phyloP scores from a whole-genome alignment of 2,797 vertebrate genomes.

The Rhabdomys pumilio region DNA sequence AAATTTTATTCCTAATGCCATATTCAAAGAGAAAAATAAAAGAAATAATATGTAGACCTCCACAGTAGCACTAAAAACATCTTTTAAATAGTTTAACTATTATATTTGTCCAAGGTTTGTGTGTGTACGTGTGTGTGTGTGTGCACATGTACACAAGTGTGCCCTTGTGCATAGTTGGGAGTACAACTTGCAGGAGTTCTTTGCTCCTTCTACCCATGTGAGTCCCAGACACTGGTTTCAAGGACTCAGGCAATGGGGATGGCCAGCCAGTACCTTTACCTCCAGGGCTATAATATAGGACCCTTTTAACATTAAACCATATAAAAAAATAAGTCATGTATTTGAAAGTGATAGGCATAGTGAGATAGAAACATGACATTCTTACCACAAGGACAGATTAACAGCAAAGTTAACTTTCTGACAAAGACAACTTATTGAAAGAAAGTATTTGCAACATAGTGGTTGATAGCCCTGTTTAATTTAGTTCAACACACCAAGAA shows the following conservation, averaged over 20 bases:
- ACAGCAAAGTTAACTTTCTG: not conserved
- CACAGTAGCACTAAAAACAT: not conserved
- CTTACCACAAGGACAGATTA: not conserved
- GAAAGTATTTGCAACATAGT: not conserved
- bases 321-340: conserved; percentile 2
- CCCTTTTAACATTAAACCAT: not conserved
- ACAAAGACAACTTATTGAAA: not conserved
- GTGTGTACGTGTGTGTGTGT: not conserved
- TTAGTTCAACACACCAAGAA: not conserved
- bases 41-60: not conserved
- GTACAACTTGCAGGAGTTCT: not conserved
- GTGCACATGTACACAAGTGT: no score
- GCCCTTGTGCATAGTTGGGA: no score
- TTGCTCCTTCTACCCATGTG: not conserved
- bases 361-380: conserved; percentile 19
- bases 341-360: not conserved
- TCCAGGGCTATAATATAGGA: not conserved
- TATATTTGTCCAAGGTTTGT: not conserved
- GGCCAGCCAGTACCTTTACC: not conserved
- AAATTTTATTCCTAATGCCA: not conserved
- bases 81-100: not conserved
- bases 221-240: not conserved
- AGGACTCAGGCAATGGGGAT: not conserved
- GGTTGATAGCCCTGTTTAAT: not conserved
- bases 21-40: not conserved